phyloP scores from a whole-genome alignment of 2,797 vertebrate genomes.

The Corythornis leucogaster region DNA sequence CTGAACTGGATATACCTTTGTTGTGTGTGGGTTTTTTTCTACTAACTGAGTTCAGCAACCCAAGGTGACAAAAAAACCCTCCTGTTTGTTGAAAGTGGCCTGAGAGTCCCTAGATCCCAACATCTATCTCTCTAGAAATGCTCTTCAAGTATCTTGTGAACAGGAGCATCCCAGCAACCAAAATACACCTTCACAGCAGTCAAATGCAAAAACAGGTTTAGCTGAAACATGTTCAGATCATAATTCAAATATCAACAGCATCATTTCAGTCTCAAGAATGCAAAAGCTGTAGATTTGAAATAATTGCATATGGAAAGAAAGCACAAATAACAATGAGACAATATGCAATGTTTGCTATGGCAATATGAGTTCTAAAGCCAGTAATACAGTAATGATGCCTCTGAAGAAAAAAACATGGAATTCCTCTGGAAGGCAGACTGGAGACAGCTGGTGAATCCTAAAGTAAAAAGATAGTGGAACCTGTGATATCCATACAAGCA shows the following conservation, averaged over 20 bases:
- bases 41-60: background rate
- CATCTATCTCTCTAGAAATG: background rate
- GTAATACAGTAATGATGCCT: background rate
- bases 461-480: background rate
- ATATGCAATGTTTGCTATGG: background rate
- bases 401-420: conserved; percentile 9
- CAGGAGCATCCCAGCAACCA: background rate
- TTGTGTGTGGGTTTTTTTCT: background rate
- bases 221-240: background rate
- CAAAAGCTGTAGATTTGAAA: background rate
- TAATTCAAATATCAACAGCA: background rate
- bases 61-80: background rate
- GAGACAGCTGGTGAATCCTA: background rate
- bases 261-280: background rate
- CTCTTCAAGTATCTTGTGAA: background rate
- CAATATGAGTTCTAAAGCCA: conserved; percentile 11
- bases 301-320: conserved; percentile 21
- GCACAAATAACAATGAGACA: background rate
- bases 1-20: background rate
- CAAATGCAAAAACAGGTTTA: background rate
- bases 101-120: background rate
- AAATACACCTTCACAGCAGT: background rate
- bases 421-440: background rate
- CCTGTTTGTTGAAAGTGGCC: background rate
- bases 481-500: background rate